Percentiles rank a stretch among this genome's conserved stretches.
Conservation (phyloP, 2,113 vertebrate genomes). For the Xiphias gladius region DNA sequence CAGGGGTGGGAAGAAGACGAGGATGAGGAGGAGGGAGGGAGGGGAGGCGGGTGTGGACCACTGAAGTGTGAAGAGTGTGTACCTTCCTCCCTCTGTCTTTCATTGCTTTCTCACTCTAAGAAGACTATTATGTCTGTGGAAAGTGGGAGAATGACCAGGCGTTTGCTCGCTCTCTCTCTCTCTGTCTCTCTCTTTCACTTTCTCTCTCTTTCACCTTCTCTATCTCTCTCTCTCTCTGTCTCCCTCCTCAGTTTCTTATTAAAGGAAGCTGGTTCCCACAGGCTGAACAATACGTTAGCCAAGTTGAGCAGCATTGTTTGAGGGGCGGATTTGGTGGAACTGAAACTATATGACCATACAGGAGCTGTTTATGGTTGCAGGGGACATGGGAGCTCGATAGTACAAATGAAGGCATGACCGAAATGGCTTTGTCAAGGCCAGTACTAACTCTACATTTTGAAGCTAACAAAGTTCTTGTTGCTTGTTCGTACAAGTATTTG, state of each 20-base stretch:
- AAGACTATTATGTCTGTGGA: slow-evolving; percentile 79
- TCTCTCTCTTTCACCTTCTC: slow-evolving; percentile 17
- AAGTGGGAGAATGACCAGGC: slow-evolving; percentile 63
- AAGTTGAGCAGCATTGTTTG: slow-evolving; percentile 84
- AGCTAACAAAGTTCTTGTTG: background rate
- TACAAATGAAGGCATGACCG: background rate
- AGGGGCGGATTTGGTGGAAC: slow-evolving; percentile 68
- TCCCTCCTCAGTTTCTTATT: slow-evolving; percentile 70
- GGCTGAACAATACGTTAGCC: slow-evolving; percentile 87
- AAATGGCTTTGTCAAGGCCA: slow-evolving; percentile 13
- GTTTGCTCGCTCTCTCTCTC: slow-evolving; percentile 42
- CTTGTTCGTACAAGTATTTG: no score
- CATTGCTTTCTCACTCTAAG: slow-evolving; percentile 79
- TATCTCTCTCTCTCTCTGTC: slow-evolving; percentile 16
- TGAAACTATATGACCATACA: slow-evolving; percentile 82
- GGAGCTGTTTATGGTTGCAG: slow-evolving; percentile 61
- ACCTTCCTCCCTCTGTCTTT: slow-evolving; percentile 85
- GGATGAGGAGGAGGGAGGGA: background rate
- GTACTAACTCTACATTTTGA: background rate
- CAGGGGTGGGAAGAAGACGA: slow-evolving; percentile 47
- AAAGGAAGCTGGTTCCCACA: slow-evolving; percentile 93
- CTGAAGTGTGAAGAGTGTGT: slow-evolving; percentile 94
- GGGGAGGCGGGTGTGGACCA: slow-evolving; percentile 73
- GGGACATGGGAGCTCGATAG: slow-evolving; percentile 51
- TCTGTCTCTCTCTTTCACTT: slow-evolving; percentile 17